phyloP scores from a whole-genome alignment of 2,888 invertebrate genomes.

The Yponomeuta evonymella region DNA sequence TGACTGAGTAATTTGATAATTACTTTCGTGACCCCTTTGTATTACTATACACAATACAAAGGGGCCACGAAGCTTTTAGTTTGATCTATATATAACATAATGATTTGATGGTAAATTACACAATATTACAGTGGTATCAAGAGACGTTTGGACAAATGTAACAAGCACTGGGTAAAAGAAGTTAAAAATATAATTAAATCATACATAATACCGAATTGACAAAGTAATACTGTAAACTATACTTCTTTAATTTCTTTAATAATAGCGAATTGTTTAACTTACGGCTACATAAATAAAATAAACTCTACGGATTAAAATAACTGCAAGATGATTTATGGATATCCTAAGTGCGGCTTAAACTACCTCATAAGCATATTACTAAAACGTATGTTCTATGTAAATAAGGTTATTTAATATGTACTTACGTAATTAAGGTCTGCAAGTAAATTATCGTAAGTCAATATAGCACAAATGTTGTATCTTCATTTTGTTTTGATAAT shows the following conservation, averaged over 20 bases:
- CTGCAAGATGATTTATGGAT: background rate
- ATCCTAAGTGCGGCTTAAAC: background rate
- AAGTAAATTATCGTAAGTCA: background rate
- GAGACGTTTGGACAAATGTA: background rate
- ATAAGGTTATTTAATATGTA: background rate
- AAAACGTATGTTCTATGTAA: background rate
- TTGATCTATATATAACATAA: background rate
- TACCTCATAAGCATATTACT: slow-evolving; percentile 7
- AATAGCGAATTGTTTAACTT: no score
- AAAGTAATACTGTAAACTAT: background rate
- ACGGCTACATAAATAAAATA: no score
- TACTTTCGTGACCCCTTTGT: no score
- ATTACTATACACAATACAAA: no score
- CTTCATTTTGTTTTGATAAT: background rate
- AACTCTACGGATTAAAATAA: background rate
- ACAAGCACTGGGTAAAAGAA: background rate
- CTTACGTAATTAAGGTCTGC: background rate
- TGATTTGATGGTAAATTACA: background rate
- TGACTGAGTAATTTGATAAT: background rate
- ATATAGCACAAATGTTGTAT: background rate
- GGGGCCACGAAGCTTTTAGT: no score
- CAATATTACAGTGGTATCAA: background rate
- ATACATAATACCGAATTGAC: background rate
- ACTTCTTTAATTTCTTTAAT: no score
- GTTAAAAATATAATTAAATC: background rate